phyloP scores from a whole-genome alignment of 2,797 vertebrate species.

The Oreochromis mossambicus region DNA sequence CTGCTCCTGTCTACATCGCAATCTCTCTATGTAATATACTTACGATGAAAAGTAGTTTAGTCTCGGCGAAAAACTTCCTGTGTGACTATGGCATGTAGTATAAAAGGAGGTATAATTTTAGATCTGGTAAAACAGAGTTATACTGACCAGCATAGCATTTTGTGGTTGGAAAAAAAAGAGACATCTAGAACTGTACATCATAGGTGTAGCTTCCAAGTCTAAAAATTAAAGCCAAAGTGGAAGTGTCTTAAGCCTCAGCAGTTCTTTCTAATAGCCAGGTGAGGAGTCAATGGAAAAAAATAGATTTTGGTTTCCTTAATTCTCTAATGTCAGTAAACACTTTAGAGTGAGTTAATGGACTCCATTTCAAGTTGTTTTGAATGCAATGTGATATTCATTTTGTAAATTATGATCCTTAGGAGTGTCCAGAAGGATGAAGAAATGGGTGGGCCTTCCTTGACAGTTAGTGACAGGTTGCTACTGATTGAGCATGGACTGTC shows the following conservation, averaged over 20 bases:
- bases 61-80: neutral
- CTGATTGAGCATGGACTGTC: neutral
- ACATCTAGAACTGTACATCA: neutral
- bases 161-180: neutral
- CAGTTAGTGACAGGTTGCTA: neutral
- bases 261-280: neutral
- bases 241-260: neutral
- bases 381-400: neutral
- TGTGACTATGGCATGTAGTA: neutral
- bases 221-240: neutral
- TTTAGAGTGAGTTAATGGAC: neutral
- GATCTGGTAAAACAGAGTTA: neutral
- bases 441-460: neutral
- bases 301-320: neutral
- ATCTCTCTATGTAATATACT: neutral
- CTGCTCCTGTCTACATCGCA: neutral
- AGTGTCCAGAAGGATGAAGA: neutral
- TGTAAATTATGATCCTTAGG: neutral
- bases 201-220: neutral
- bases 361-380: neutral
- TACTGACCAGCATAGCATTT: neutral
- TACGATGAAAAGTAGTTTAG: neutral
- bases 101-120: neutral
- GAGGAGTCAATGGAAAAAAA: neutral
- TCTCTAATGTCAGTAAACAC: neutral